Evolutionary conservation across 1,140 invertebrate genomes (phyloP).

Genomic region (Drosophila miranda): DNA sequence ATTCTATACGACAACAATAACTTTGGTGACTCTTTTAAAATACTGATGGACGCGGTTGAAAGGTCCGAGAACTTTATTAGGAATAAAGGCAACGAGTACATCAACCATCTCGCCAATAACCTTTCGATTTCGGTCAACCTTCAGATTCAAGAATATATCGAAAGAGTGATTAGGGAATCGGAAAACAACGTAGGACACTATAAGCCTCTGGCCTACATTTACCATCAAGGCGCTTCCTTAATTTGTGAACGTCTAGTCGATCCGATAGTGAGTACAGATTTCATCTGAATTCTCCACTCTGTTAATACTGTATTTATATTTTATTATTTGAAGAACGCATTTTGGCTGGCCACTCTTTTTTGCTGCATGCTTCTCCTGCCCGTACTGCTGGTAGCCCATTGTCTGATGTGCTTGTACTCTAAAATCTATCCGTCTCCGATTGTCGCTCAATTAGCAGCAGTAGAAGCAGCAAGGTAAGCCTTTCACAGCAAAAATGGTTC

Average conservation of each 20-base stretch:
- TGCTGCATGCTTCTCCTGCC: slow-evolving; percentile 91
- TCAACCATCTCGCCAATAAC: slow-evolving; percentile 84
- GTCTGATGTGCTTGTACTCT: slow-evolving; percentile 91
- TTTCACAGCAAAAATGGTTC: background rate
- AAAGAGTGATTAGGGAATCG: slow-evolving; percentile 84
- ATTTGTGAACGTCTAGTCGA: slow-evolving; percentile 90
- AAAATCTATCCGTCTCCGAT: slow-evolving; percentile 90
- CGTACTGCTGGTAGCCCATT: slow-evolving; percentile 89
- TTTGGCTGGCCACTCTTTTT: slow-evolving; percentile 91
- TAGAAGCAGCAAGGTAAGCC: slow-evolving; percentile 84
- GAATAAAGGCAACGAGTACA: slow-evolving; percentile 86
- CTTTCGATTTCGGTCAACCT: slow-evolving; percentile 74
- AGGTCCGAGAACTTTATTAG: slow-evolving; percentile 87
- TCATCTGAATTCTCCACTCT: too few species aligned
- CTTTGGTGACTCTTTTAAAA: slow-evolving; percentile 85
- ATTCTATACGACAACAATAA: slow-evolving; percentile 87
- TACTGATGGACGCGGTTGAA: slow-evolving; percentile 87
- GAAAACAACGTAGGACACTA: slow-evolving; percentile 88
- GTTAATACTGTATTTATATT: too few species aligned
- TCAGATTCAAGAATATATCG: slow-evolving; percentile 86
- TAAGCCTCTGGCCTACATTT: slow-evolving; percentile 89
- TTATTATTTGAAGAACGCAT: slow-evolving; percentile 89
- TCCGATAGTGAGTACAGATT: slow-evolving; percentile 88
- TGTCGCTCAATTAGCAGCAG: slow-evolving; percentile 83
- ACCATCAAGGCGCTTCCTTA: slow-evolving; percentile 88